A percentile compares a stretch with the other conserved stretches of the same genome.
Evolutionary conservation across 2,888 invertebrate species (phyloP).

Genomic region (Leucoptera coffeella): DNA sequence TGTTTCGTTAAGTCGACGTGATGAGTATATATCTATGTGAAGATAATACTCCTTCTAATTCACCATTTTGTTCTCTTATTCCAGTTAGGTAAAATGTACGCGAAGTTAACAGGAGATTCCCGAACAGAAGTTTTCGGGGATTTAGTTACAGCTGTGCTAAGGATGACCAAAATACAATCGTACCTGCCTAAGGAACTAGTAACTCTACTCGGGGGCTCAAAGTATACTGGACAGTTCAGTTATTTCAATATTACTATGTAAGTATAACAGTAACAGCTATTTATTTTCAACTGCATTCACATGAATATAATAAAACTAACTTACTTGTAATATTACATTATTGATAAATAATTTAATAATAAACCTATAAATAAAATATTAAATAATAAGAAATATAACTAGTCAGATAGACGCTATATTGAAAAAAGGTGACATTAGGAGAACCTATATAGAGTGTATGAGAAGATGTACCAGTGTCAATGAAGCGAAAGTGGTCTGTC

Average conservation of each 20-base stretch:
- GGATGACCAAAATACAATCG: constrained; percentile 29
- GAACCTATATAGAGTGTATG: no score
- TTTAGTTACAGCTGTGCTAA: constrained; percentile 29
- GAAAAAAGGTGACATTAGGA: no score
- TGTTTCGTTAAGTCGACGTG: not conserved
- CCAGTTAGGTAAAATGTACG: constrained; percentile 39
- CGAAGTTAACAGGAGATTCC: constrained; percentile 38
- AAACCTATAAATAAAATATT: no score
- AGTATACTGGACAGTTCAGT: constrained; percentile 17
- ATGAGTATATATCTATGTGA: not conserved
- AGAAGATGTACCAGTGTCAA: no score
- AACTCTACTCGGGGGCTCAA: constrained; percentile 14
- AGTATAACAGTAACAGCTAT: constrained; percentile 10
- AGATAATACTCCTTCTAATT: not conserved
- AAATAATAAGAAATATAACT: no score
- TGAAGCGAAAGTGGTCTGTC: no score
- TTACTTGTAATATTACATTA: no score
- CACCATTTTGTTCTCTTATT: constrained; percentile 4
- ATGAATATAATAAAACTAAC: constrained; percentile 1
- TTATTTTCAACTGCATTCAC: not conserved
- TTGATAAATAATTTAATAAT: no score
- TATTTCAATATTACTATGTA: constrained; percentile 31
- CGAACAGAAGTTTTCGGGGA: constrained; percentile 29
- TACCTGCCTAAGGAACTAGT: constrained; percentile 41
- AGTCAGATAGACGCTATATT: no score